Evolutionary conservation across 1,140 invertebrate species (phyloP).

Genomic region (Proctacanthus coquilletti): DNA sequence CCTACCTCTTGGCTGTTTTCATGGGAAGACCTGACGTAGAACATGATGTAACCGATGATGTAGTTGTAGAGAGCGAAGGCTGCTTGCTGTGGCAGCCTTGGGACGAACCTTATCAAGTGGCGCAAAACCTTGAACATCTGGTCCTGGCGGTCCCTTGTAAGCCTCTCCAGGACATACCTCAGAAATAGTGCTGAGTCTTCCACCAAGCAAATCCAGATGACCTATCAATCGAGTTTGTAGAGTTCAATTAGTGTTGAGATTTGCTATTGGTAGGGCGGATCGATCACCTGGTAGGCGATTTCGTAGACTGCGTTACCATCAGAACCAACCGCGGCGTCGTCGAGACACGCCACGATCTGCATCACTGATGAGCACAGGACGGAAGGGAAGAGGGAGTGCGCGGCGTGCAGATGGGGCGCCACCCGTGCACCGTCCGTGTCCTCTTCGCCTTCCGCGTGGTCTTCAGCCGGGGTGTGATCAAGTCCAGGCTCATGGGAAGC

Average conservation of each 20-base stretch:
- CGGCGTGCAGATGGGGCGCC: slow-evolving; percentile 59
- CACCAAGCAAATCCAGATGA: slow-evolving; percentile 94
- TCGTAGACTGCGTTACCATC: slow-evolving; percentile 86
- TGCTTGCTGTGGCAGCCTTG: slow-evolving; percentile 88
- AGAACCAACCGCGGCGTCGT: slow-evolving; percentile 89
- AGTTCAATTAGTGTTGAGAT: too few species aligned
- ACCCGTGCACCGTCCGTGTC: slow-evolving; percentile 50
- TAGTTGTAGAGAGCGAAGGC: slow-evolving; percentile 99
- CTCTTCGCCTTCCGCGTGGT: slow-evolving; percentile 75
- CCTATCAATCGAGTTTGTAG: slow-evolving; percentile 37
- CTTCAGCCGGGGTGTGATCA: slow-evolving; percentile 66
- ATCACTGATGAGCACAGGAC: slow-evolving; percentile 88
- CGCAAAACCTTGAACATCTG: slow-evolving; percentile 87
- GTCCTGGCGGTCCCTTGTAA: slow-evolving; percentile 91
- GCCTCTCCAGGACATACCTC: slow-evolving; percentile 85
- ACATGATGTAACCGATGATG: slow-evolving; percentile 98
- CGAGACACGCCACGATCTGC: slow-evolving; percentile 84
- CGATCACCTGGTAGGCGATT: slow-evolving; percentile 64
- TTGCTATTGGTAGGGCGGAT: too few species aligned
- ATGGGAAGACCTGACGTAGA: slow-evolving; percentile 89
- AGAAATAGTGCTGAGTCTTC: slow-evolving; percentile 95
- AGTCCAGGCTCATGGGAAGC: slow-evolving; percentile 92
- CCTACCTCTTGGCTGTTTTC: slow-evolving; percentile 72
- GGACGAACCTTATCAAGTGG: slow-evolving; percentile 85
- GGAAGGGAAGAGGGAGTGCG: slow-evolving; percentile 91